Base-by-base conservation (phyloP, 2,797 vertebrate species). In the Geotrypetes seraphini region DNA sequence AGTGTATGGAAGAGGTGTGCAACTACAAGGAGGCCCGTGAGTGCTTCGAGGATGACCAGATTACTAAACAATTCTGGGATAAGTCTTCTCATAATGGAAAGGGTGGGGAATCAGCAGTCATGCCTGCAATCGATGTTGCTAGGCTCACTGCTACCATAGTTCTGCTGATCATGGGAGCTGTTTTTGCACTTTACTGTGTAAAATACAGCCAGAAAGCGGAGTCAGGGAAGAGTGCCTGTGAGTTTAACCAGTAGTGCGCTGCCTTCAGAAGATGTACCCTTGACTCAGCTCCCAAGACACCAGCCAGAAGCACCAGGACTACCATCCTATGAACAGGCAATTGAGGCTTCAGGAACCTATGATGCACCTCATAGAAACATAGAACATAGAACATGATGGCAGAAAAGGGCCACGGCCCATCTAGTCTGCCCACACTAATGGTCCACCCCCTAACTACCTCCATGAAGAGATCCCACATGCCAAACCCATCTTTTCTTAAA, bases 11-110 rank as follows among this genome's bases (percentile, higher is more conserved):
- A 19, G 91, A 95, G 66, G 15, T 50, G 3, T 95, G 91, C 58
- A 84, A 55, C 36, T 87, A 78, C 5, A 91, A 95, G 40, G 91
- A 95, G 57, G 90, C 81, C 3, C 63, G 86, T 10, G 91, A 93
- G 43, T 55, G 68, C 36, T 93, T 87, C 15, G 81, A 95, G 57
- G 73, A 92, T 9, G 39, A 81, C 9, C 0, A 1, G 1, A 0
- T 18, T 33, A 81, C 86, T 53, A 35, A 63, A 15, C 8, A 1
- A 1, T 77, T 69, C 13, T 77, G 73, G 73, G 47, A 66, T 18
- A 26, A 1, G 2, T 77, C 77, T 11, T 8, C 5, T 36, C 44
- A 69, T 50, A 77, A 77, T 26, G 73, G 71, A 19, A 69, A 59
- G 37, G 62, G 63, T 36, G 71, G 62, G 39, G 25, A 5, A 17